Conservation (phyloP, 2,888 invertebrate genomes). For the Cerceris ruficornis region DNA sequence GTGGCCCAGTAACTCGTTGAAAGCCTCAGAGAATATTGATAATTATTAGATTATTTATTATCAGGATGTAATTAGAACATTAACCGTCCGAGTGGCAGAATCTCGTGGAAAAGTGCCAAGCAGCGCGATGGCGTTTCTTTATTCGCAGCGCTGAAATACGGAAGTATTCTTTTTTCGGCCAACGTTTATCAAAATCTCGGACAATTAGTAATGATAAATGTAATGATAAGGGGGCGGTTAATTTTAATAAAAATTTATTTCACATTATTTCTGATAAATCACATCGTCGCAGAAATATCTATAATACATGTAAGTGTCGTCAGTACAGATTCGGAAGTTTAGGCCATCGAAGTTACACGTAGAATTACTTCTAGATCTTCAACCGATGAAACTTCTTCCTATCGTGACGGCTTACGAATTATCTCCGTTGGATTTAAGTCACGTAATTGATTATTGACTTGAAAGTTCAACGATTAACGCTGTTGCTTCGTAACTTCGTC, state of each 20-base stretch:
- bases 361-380: not conserved
- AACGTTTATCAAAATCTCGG: too few relatives aligned
- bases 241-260: constrained; percentile 70
- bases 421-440: not conserved
- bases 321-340: constrained; percentile 55
- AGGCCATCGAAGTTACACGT: constrained; percentile 68
- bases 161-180: too few relatives aligned
- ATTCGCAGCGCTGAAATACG: too few relatives aligned
- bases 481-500: not conserved
- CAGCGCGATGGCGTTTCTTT: too few relatives aligned
- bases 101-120: too few relatives aligned
- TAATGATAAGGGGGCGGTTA: not conserved
- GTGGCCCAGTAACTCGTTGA: too few relatives aligned
- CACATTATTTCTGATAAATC: constrained; percentile 58
- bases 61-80: too few relatives aligned
- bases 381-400: not conserved
- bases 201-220: too few relatives aligned
- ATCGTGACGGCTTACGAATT: not conserved
- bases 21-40: too few relatives aligned
- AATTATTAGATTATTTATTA: too few relatives aligned
- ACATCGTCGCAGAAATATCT: constrained; percentile 46
- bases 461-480: not conserved
- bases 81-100: too few relatives aligned
- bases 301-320: constrained; percentile 43
- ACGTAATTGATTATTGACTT: not conserved